Conservation (phyloP, 2,113 vertebrate genomes). For the Lepus europaeus region DNA sequence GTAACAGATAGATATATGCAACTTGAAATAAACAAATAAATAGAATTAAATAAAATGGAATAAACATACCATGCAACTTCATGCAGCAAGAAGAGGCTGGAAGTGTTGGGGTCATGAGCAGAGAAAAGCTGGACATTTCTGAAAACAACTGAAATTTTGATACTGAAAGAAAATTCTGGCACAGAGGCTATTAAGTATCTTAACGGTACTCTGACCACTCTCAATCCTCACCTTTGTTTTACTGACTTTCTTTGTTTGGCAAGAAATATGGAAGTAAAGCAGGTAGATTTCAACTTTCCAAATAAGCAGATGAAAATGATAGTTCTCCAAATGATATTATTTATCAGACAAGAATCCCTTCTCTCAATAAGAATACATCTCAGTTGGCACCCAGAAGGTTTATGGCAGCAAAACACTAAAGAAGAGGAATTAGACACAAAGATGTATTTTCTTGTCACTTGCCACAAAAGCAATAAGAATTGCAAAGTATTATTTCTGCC, state of each 20-base stretch:
- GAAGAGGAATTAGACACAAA: conserved; percentile 20
- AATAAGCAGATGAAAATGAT: conserved; percentile 35
- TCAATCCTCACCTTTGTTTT: neutral
- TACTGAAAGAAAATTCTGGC: conserved; percentile 35
- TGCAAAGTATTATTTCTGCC: conserved; percentile 27
- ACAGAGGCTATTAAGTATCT: neutral
- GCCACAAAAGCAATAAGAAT: conserved; percentile 30
- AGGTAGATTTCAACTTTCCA: conserved; percentile 45
- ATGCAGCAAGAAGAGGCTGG: neutral
- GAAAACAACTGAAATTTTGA: conserved; percentile 12
- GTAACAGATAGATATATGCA: too few species aligned
- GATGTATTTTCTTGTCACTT: conserved; percentile 50
- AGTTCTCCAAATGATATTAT: neutral
- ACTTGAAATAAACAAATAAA: too few species aligned
- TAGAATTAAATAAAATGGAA: neutral
- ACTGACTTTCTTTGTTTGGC: conserved; percentile 35
- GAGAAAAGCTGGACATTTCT: conserved; percentile 1
- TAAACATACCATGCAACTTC: neutral
- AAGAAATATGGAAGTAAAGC: neutral
- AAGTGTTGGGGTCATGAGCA: neutral
- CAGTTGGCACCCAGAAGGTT: neutral
- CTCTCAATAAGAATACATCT: neutral
- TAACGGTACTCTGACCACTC: neutral
- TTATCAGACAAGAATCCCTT: conserved; percentile 29
- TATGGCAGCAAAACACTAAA: conserved; percentile 24